Evolutionary conservation across 2,888 invertebrate species (phyloP).

Genomic region (Cistogaster globosa): DNA sequence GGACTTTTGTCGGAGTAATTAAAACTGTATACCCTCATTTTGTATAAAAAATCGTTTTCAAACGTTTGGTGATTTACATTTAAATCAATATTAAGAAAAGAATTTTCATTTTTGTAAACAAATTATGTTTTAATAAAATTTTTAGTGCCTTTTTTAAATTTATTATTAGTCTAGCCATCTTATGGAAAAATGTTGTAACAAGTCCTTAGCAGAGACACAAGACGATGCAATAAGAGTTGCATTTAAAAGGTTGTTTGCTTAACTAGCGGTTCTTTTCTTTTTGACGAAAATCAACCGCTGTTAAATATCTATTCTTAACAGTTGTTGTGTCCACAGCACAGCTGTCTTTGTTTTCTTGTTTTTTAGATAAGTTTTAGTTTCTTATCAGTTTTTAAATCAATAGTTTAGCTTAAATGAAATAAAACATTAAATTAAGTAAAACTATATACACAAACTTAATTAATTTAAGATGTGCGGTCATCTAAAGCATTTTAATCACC

Average conservation of each 20-base stretch:
- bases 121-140: too few relatives aligned
- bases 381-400: slow-evolving; percentile 38
- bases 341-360: slow-evolving; percentile 37
- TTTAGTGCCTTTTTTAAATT: too few relatives aligned
- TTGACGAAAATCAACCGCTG: slow-evolving; percentile 5
- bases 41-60: too few relatives aligned
- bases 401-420: not conserved
- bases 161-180: not conserved
- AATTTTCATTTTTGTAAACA: too few relatives aligned
- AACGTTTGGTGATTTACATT: too few relatives aligned
- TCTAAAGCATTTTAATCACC: slow-evolving; percentile 73
- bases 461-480: slow-evolving; percentile 60
- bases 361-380: not conserved
- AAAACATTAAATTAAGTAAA: not conserved
- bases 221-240: too few relatives aligned
- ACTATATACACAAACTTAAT: not conserved
- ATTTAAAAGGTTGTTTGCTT: not conserved
- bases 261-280: not conserved
- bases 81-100: too few relatives aligned
- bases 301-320: not conserved
- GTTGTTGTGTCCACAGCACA: not conserved
- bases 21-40: too few relatives aligned
- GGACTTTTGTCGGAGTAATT: too few relatives aligned
- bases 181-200: not conserved
- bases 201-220: too few relatives aligned